Evolutionary conservation across 2,113 vertebrate genomes (phyloP), one percentile per base, ranked within the genome.

Genomic region (Neomonachus schauinslandi): DNA sequence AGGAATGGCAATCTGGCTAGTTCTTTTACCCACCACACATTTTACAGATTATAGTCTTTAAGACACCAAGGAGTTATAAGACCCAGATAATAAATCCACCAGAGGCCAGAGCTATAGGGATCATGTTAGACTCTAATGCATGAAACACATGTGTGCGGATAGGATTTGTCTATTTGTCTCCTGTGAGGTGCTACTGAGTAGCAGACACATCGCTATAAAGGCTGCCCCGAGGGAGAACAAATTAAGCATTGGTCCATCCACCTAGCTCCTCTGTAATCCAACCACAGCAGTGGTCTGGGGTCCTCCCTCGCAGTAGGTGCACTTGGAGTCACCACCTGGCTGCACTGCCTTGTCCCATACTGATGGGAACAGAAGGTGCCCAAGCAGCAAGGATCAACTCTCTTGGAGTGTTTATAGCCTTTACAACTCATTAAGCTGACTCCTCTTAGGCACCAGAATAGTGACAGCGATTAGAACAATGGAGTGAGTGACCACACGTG

Each of bases 61-160:
- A 93, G 71, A 97, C 8, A 51, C 72, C 77, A 57, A 94, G 69
- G 39, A n/a, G 91, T 69, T 59, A 7, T n/a, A 90, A 83, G 13
- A 82, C 33, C 61, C 36, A 84, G 81, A 95, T 76, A 76, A 94
- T 97, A 94, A 96, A 97, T 80, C 46, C 42, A 97, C 81, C 14
- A 83, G 10, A 63, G 55, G 82, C 93, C 63, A 95, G 53, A 72
- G 46, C 82, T 81, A 5, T 15, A 71, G 2, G 36, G n/a, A 88
- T 84, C 71, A 4, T 46, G 71, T 65, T 63, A 59, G 36, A 95
- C 36, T 59, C 51, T 92, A 82, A 91, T 22, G 31, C 61, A 87
- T 33, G 76, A 82, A 95, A 83, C 6, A 63, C 46, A 51, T 36
- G 76, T 87, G 85, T 7, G 39, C 72, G 53, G 49, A 33, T 42